Base-by-base conservation (phyloP, 2,888 invertebrate genomes). In the Nineta flava region DNA sequence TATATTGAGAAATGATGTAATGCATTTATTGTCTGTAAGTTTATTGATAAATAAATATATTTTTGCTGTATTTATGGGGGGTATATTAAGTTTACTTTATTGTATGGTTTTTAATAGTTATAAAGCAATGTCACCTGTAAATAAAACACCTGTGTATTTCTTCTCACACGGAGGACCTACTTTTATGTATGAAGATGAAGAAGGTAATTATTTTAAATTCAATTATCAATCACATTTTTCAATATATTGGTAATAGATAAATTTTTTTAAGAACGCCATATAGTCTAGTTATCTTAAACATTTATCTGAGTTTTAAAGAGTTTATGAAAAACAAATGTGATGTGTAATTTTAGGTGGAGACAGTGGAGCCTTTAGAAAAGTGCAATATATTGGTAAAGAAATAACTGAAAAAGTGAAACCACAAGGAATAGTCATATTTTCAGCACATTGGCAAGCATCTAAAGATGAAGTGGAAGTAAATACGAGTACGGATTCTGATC, bases 101-200 rank as follows among this genome's bases (percentile, higher is more conserved):
- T 38, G n/a, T 38, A 38, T 15, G 38, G 38, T 38, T 13, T 13
- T 38, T 1, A 38, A 38, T 38, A 38, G 38, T 38, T 38, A 13
- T n/a, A 38, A 44, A 44, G 19, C 15, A 26, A 44, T 44, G 44
- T 44, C 26, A 19, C 19, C 15, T 17, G 17, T 26, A 19, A 38
- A n/a, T 7, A 38, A 38, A 38, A 44, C 19, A 19, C 47, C 47
- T 17, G 47, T 47, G 5, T 47, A 47, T 35, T 47, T 35, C 35
- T 17, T 47, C 5, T 47, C 47, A 5, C 47, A 47, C 19, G 47
- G 47, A 15, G 47, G 47, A 47, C 47, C 47, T 7, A 47, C 47
- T 15, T 47, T 47, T 38, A 47, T 47, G 47, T 47, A 47, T 6
- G 47, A 47, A 47, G 16, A 47, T 35, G 35, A 47, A 26, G 13